Conservation (phyloP, 2,113 vertebrate species). For the Poecile atricapillus region DNA sequence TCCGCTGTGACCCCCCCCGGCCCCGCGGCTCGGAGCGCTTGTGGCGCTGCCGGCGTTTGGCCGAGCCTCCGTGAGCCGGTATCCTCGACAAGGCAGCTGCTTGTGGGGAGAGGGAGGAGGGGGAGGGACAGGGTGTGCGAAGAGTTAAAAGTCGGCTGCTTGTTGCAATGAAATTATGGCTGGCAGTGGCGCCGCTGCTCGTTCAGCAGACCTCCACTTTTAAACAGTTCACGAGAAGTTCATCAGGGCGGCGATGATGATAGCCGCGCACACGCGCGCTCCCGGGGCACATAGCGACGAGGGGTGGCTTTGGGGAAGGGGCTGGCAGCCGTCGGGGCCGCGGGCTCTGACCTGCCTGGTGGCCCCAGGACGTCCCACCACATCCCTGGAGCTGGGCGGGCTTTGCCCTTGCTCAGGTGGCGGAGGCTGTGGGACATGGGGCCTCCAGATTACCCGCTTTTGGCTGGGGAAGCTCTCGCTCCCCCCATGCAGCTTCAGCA, state of each 20-base stretch:
- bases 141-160: conserved; percentile 78
- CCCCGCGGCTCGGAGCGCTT: background rate
- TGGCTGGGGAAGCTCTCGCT: background rate
- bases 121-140: background rate
- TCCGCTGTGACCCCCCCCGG: background rate
- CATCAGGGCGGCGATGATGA: conserved; percentile 71
- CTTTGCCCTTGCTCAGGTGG: background rate
- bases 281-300: background rate
- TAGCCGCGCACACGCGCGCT: background rate
- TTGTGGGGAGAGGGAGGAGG: background rate
- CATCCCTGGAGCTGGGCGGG: fast-evolving
- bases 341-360: background rate
- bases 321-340: background rate
- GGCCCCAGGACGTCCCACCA: background rate
- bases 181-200: conserved; percentile 81
- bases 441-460: background rate
- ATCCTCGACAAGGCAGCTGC: background rate
- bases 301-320: background rate
- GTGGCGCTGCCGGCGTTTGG: background rate
- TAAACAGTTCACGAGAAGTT: conserved; percentile 85
- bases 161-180: conserved; percentile 82
- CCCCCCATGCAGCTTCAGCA: background rate
- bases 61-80: background rate
- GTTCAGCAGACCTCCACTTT: conserved; percentile 80
- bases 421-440: background rate